Evolutionary conservation across 1,140 invertebrate genomes (phyloP), one percentile per base, ranked within the genome.

Genomic region (Bicyclus anynana): DNA sequence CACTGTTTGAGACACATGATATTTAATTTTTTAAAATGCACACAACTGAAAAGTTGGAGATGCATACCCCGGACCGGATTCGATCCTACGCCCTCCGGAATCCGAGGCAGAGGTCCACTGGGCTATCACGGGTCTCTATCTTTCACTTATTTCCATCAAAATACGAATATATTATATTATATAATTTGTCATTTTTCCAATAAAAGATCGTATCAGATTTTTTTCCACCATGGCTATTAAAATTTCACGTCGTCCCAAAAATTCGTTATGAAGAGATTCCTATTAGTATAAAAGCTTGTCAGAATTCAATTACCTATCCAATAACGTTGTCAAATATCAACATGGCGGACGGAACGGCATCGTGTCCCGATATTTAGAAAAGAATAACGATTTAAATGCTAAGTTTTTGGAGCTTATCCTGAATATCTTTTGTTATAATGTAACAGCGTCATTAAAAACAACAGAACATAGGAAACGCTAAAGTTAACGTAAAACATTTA

Each of bases 221-320:
- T 4, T 29, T 48, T 27, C 16, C n/a, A 9, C 4, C 20, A 27
- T n/a, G n/a, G 26, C 52, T 40, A 40, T 58, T 63, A 65, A 74
- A 70, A 70, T 67, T 72, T 67, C 53, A 57, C 29, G 42, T 48
- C 35, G 40, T 52, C 17, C 44, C 44, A 18, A 40, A 59, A 72
- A 65, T 62, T 61, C 53, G 48, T 67, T 64, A 66, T 69, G 63
- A 60, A 66, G 63, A 65, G 65, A 69, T 67, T 67, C 65, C 74
- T 74, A 72, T 72, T 65, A 74, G 59, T 75, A 72, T 71, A 75
- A 77, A 74, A 69, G 70, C 72, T 71, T 69, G 62, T 71, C 69
- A 68, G 71, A 78, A 80, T 80, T 80, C 73, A 78, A 80, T 81
- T 81, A 77, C 65, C 51, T 68, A 60, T 68, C 70, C 70, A 72